phyloP scores from a whole-genome alignment of 2,888 invertebrate species.

The Sycophila texana region DNA sequence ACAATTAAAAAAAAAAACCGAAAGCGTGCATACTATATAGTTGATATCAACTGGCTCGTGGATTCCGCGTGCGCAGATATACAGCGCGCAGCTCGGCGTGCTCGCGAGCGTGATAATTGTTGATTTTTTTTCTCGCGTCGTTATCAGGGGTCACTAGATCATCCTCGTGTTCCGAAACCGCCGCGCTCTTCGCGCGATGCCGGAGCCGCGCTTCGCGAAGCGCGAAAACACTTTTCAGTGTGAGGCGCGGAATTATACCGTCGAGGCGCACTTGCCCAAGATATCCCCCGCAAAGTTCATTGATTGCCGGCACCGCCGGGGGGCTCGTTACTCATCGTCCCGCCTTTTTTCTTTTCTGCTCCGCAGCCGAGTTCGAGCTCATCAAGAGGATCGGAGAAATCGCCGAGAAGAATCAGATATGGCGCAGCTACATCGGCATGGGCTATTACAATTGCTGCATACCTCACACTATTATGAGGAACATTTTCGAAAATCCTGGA shows the following conservation, averaged over 20 bases:
- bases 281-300: conserved; percentile 44
- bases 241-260: background rate
- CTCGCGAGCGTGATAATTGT: background rate
- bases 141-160: conserved; percentile 50
- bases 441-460: conserved; percentile 98
- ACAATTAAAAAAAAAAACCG: too few relatives aligned
- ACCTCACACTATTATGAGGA: conserved; percentile 95
- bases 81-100: too few relatives aligned
- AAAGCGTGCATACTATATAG: too few relatives aligned
- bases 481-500: conserved; percentile 99
- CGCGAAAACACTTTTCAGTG: background rate
- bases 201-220: background rate
- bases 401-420: conserved; percentile 92
- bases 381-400: conserved; percentile 87
- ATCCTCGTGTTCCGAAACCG: conserved; percentile 36
- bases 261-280: background rate
- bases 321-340: too few relatives aligned
- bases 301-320: background rate
- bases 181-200: too few relatives aligned
- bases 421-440: conserved; percentile 98
- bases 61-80: too few relatives aligned
- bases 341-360: background rate
- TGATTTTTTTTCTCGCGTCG: background rate
- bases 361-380: conserved; percentile 92
- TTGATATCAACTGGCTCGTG: too few relatives aligned